These are phyloP conservation scores for Himalopsyche kuldschensis DNA, from an alignment of 2,888 invertebrate species.

Conservation along the genomic window DNA sequence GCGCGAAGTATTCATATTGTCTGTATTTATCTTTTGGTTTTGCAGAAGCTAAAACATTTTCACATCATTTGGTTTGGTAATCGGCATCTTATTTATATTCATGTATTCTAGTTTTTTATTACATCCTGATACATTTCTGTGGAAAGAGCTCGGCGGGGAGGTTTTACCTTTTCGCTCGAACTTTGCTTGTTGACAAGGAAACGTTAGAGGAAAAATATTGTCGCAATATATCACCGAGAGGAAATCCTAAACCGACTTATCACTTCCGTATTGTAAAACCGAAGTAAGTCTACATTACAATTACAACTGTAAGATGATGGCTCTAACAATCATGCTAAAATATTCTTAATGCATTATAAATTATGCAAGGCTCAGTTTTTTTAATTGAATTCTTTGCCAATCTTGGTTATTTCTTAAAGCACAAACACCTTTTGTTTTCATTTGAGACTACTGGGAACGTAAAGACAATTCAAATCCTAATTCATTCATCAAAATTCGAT, in stretches of 20 bases:
- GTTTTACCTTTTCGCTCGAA: background rate
- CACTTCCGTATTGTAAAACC: conserved; percentile 27
- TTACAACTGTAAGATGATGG: background rate
- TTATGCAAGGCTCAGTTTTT: too few relatives aligned
- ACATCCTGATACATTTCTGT: conserved; percentile 27
- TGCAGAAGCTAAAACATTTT: conserved; percentile 16
- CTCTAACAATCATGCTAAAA: background rate
- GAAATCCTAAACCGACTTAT: conserved; percentile 39
- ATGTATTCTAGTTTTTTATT: conserved; percentile 36
- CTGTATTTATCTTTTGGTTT: conserved; percentile 16
- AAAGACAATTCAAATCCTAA: too few relatives aligned
- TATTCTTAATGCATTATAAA: background rate
- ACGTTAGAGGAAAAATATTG: conserved; percentile 40
- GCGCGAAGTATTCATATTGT: background rate
- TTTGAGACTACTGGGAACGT: too few relatives aligned
- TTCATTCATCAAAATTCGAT: too few relatives aligned
- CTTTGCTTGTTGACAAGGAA: conserved; percentile 35
- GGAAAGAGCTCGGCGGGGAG: background rate
- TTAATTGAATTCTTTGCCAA: too few relatives aligned
- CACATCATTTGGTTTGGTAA: conserved; percentile 34
- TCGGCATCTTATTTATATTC: conserved; percentile 27
- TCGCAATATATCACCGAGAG: conserved; percentile 36
- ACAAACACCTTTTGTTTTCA: too few relatives aligned
- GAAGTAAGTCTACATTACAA: background rate
- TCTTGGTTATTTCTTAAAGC: too few relatives aligned